Base-by-base conservation (phyloP, 2,888 invertebrate species). In the Meandrusa payeni region DNA sequence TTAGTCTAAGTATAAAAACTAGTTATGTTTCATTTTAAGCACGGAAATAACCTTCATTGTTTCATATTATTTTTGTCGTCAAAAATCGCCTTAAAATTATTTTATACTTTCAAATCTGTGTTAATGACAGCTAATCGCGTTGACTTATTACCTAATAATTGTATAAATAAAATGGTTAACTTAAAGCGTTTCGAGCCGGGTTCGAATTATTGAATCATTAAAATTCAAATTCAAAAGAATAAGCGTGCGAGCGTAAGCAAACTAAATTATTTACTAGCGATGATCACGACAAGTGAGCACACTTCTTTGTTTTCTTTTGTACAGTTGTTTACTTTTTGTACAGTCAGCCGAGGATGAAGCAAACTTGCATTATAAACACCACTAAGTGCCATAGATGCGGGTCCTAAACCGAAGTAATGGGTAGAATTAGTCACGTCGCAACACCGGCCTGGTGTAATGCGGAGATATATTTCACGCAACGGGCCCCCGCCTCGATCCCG, bases 391-490 rank as follows among this genome's bases (percentile, higher is more conserved):
- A 15, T 24, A n/a, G 31, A 23, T 15, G 10, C 23, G 31, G 23
- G 23, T 3, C 39, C 24, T 31, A 24, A 37, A 31, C 11, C 23
- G 28, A 12, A 38, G 15, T 40, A 31, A 40, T 40, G 17, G 31
- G 6, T 24, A 13, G 17, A 31, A 40, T 40, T 40, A 40, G 24
- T 40, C 39, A 40, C 15, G 39, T 40, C 15, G 24, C 10, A 10
- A 11, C 19, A 10, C 13, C 23, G 17, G 17, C 7, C 31, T 11
- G 31, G 31, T 40, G 6, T 40, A 40, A 40, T 31, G 17, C 17
- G 11, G 24, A 22, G 26, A 42, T 46, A 50, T 57, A 54, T 54
- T 50, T 57, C 57, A 54, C 47, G 50, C 50, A 43, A 46, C 17
- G 29, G 23, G 5, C 39, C 29, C 31, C 19, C 31, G 31, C 13